Percentiles rank a stretch among this genome's conserved stretches.
Conservation (phyloP, 2,113 vertebrate species). For the Corapipo altera region DNA sequence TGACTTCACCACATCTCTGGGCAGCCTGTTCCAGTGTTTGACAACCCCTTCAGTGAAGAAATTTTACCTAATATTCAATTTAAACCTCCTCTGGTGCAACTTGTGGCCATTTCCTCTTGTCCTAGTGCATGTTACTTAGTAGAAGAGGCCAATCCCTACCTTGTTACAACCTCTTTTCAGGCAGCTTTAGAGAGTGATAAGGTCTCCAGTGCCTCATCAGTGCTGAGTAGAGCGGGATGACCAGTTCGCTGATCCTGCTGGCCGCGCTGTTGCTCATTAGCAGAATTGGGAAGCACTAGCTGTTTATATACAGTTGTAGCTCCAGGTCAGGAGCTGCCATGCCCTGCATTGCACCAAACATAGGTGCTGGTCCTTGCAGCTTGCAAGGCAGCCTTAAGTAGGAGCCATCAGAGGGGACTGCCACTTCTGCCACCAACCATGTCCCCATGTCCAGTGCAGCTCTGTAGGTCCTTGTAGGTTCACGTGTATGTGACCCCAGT, state of each 20-base stretch:
- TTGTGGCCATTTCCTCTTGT: neutral
- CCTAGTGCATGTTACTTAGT: neutral
- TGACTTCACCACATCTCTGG: too few species aligned
- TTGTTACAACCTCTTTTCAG: neutral
- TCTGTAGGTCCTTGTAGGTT: neutral
- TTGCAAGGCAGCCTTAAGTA: neutral
- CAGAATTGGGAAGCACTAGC: rapidly evolving
- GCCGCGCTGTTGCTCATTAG: neutral
- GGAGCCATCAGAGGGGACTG: neutral
- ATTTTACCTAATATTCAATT: neutral
- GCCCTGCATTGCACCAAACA: rapidly evolving
- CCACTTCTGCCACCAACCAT: neutral
- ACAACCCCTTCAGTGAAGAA: neutral
- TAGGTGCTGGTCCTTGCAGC: rapidly evolving
- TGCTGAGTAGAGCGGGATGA: neutral
- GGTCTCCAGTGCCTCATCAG: neutral
- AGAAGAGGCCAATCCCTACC: neutral
- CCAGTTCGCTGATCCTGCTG: neutral
- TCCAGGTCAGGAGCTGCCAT: neutral
- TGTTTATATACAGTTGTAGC: rapidly evolving
- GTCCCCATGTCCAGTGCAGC: rapidly evolving
- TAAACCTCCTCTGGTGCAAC: neutral
- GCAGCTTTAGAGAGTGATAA: neutral
- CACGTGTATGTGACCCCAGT: too few species aligned
- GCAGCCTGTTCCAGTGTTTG: neutral